Evolutionary conservation across 2,888 invertebrate genomes (phyloP), one percentile per base, ranked within the genome.

Genomic region (Galeruca laticollis): DNA sequence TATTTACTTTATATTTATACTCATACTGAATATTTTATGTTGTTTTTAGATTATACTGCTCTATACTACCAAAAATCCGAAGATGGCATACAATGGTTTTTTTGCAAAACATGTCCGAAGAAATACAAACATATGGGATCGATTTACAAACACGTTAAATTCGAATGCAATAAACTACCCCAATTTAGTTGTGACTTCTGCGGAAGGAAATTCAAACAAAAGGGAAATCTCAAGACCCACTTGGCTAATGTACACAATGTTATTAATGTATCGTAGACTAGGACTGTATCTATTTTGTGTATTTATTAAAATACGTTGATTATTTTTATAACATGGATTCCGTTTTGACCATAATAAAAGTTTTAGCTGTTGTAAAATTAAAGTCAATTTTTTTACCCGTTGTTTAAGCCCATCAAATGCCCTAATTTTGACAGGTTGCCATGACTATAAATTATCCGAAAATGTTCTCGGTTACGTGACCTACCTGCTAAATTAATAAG

Each of bases 81-180:
- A 40, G 56, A 70, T 31, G 68, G 64, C 20, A 43, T 35, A 5
- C 11, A 26, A 5, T 60, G 64, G 51, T 74, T 63, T 21, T 49
- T 15, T 11, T 74, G 77, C 61, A 68, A 65, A 3, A 71, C 60
- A 9, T 77, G 77, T 66, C 15, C 47, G 1, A 77, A 73, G 59
- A 69, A 62, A 15, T 77, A 74, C 69, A 75, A 72, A 52, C 72
- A 76, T 59, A 59, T 73, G 37, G 65, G 71, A 40, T 73, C 74
- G 9, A 47, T 77, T 33, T 69, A 73, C 61, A 70, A 76, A 15
- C 80, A 80, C 61, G n/a, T 74, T 15, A 80, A 75, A 66, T 78
- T 75, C 52, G 79, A 80, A 70, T 80, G 80, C 70, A 76, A 78
- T 18, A 78, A 77, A 40, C 54, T 60, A 43, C 76, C 77, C 4